Evolutionary conservation across 2,113 vertebrate species (phyloP), one percentile per base, ranked within the genome.

Genomic region (Myotis lucifugus): DNA sequence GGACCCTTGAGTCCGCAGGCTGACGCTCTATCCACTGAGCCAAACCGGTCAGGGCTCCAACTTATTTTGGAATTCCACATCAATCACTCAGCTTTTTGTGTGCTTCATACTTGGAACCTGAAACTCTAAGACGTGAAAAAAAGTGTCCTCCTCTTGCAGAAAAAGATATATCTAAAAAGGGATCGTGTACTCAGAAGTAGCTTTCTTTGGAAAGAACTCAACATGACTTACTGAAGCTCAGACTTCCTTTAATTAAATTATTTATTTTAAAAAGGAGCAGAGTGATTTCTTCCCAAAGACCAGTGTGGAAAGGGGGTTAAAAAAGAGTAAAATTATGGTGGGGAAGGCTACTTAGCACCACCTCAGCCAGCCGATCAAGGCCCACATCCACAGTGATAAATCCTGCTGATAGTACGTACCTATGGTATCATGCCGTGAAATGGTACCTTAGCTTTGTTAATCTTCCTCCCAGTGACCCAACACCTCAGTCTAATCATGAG

Each of bases 81-180:
- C 61, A 93, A 29, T 88, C 42, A 56, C 74, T 56, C 17, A n/a
- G 72, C 17, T 74, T 56, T 50, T 54, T 81, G 29, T 76, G 40
- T 77, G 59, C 52, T 96, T 95, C 34, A 18, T 81, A 88, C 90
- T 88, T 82, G 37, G 54, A 93, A 85, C 15, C 67, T 88, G 64
- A 86, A 91, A 85, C 87, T 40, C 73, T 85, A 37, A 91, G 73
- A 88, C 61, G 46, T 67, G 56, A 42, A 54, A 52, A 21, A 85
- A 89, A 89, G 4, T 82, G 29, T 74, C 40, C 25, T 46, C 34
- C 19, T 79, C 37, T 29, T 61, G 23, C 14, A 76, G 48, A 89
- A 83, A 77, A 87, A 94, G 37, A 79, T 70, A 8, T 72, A 48
- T 94, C 66, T 94, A 81, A 86, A 90, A 96, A 88, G 91, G 67